A percentile compares a stretch with the other conserved stretches of the same genome.
Conservation (phyloP, 2,797 vertebrate genomes). For the Tapera naevia region DNA sequence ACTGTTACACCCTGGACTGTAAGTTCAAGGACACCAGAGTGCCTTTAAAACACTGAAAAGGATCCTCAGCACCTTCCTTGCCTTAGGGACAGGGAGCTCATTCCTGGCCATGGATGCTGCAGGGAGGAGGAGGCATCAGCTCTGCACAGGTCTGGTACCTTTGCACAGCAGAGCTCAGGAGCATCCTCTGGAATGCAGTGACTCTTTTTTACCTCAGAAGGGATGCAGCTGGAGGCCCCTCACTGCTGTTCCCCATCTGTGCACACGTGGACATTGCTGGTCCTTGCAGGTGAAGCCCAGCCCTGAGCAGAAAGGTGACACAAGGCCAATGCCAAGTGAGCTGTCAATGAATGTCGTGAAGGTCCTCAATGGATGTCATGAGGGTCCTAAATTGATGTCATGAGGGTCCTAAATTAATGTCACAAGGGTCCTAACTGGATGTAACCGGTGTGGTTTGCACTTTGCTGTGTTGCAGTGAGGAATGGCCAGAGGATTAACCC, state of each 20-base stretch:
- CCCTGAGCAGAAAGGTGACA: background rate
- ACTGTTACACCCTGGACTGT: too few relatives aligned
- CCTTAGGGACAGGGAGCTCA: background rate
- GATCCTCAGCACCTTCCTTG: background rate
- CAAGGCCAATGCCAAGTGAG: background rate
- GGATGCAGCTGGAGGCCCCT: background rate
- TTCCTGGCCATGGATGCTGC: background rate
- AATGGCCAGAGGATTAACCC: background rate
- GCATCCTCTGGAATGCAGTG: background rate
- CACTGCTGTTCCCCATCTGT: accelerated
- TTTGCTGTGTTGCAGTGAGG: background rate
- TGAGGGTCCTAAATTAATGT: background rate
- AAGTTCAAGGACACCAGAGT: too few relatives aligned
- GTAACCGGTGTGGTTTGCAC: background rate
- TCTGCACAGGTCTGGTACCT: background rate
- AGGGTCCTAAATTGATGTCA: background rate
- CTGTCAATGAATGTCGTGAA: too few relatives aligned
- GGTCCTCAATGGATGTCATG: accelerated
- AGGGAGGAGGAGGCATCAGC: background rate
- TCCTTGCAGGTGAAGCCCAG: background rate
- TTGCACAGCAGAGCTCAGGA: background rate
- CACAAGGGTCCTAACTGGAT: background rate
- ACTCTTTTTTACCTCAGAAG: background rate
- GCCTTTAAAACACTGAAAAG: background rate
- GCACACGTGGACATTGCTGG: background rate